Evolutionary conservation across 2,888 invertebrate genomes (phyloP).

Genomic region (Eupithecia exiguata): DNA sequence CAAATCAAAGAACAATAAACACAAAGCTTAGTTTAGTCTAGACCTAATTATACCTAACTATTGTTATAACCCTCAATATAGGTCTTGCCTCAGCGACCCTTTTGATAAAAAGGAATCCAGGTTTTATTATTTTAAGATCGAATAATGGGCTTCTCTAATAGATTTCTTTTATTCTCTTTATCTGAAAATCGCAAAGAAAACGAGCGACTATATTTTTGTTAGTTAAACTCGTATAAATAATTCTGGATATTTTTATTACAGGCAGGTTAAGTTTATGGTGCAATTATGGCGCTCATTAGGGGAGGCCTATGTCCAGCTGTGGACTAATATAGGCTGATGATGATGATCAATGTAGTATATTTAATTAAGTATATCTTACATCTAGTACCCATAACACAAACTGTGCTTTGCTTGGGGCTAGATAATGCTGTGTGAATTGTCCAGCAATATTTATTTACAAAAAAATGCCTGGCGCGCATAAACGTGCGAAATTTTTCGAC

Average conservation of each 20-base stretch:
- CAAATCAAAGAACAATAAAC: constrained; percentile 29
- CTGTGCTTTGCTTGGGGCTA: no score
- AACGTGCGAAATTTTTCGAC: no score
- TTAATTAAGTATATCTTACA: no score
- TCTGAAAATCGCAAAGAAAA: background rate
- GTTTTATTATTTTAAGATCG: constrained; percentile 9
- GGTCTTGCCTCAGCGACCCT: constrained; percentile 11
- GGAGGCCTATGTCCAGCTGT: no score
- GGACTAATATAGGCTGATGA: no score
- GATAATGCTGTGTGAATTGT: no score
- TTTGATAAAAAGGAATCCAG: background rate
- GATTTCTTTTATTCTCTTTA: background rate
- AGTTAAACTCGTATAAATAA: background rate
- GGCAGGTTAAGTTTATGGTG: background rate
- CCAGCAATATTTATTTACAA: no score
- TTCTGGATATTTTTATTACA: background rate
- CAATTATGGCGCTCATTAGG: no score
- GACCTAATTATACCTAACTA: constrained; percentile 21
- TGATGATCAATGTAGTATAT: no score
- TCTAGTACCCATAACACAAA: no score
- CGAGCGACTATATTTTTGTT: background rate
- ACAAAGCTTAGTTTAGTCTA: constrained; percentile 25
- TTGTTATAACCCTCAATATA: constrained; percentile 19
- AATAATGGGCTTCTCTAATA: constrained; percentile 7
- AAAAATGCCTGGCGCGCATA: no score